Evolutionary conservation across 2,888 invertebrate species (phyloP).

Genomic region (Andrena hattorfiana): DNA sequence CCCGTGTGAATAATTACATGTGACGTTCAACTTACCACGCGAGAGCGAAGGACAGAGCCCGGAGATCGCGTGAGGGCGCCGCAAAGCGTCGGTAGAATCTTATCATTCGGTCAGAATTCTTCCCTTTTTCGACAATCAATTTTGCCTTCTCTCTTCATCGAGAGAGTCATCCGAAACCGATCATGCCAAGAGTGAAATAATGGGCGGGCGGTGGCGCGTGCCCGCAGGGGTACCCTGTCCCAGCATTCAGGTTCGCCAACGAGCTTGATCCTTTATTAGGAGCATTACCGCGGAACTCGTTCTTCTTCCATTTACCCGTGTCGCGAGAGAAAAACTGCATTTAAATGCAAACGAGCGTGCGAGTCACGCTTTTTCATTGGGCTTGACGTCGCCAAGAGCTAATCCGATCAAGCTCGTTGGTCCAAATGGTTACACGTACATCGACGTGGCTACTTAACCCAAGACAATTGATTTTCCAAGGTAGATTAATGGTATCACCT

Average conservation of each 20-base stretch:
- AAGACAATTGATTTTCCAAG: constrained; percentile 59
- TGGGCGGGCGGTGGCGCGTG: constrained; percentile 81
- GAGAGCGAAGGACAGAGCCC: constrained; percentile 76
- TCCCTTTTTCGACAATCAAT: constrained; percentile 14
- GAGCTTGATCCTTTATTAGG: constrained; percentile 54
- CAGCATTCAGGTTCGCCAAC: constrained; percentile 96
- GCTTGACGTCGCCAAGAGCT: background rate
- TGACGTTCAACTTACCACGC: constrained; percentile 72
- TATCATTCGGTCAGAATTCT: constrained; percentile 27
- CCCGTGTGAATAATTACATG: constrained; percentile 46
- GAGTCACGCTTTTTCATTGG: background rate
- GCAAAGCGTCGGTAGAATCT: constrained; percentile 64
- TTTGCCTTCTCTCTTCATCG: constrained; percentile 7
- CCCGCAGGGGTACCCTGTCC: constrained; percentile 97
- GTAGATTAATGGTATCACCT: background rate
- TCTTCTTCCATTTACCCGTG: background rate
- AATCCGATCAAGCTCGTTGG: constrained; percentile 72
- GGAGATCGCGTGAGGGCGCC: constrained; percentile 73
- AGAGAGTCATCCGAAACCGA: constrained; percentile 65
- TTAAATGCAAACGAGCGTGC: background rate
- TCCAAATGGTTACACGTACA: constrained; percentile 69
- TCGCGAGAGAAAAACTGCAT: background rate
- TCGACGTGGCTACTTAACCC: constrained; percentile 56
- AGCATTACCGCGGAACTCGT: background rate
- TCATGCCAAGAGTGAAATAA: constrained; percentile 74